These are phyloP conservation scores for Lophotis ruficrista DNA, from an alignment of 2,113 vertebrate genomes.

Conservation along the genomic window DNA sequence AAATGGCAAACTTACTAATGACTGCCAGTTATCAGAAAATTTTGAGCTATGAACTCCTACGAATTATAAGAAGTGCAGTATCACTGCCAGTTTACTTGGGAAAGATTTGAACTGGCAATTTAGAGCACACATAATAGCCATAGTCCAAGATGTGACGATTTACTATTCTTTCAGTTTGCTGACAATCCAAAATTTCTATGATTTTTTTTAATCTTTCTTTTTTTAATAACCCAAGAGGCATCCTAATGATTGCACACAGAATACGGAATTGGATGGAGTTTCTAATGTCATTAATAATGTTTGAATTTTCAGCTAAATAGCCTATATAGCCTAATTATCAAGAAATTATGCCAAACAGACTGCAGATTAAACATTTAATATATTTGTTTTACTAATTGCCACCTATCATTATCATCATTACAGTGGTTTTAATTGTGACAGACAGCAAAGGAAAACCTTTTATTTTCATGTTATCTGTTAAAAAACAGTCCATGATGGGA, in stretches of 20 bases:
- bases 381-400: constrained; percentile 60
- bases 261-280: background rate
- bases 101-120: background rate
- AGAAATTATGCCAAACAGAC: constrained; percentile 10
- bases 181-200: background rate
- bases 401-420: constrained; percentile 8
- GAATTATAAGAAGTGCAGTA: background rate
- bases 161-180: background rate
- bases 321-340: constrained; percentile 23
- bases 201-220: background rate
- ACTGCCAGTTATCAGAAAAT: background rate
- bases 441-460: background rate
- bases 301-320: constrained; percentile 53
- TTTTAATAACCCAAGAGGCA: background rate
- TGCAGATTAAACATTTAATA: constrained; percentile 42
- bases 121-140: background rate
- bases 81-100: background rate
- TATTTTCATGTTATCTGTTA: background rate
- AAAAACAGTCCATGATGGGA: background rate
- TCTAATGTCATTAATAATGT: constrained; percentile 21
- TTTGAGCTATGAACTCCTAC: background rate
- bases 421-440: background rate
- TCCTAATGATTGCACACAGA: background rate
- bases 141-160: background rate
- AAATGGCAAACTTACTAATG: background rate